Conservation (phyloP, 2,888 invertebrate species). For the Rhimphoctona megacephalus region DNA sequence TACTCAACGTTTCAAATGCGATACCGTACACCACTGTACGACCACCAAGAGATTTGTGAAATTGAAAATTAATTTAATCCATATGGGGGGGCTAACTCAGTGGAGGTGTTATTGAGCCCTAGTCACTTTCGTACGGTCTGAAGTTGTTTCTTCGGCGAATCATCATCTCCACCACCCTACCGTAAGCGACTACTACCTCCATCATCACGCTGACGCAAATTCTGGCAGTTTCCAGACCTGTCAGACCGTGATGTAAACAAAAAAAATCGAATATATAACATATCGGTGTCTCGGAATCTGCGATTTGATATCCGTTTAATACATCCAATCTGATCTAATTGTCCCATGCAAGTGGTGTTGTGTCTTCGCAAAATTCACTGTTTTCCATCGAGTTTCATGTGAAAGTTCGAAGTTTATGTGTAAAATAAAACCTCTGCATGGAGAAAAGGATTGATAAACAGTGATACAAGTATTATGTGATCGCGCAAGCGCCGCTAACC, state of each 20-base stretch:
- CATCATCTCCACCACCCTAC: too few species aligned
- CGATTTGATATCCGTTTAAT: neutral
- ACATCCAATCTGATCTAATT: neutral
- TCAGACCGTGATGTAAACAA: constrained; percentile 2
- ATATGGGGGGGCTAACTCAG: too few species aligned
- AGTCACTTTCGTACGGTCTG: too few species aligned
- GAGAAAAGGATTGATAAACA: constrained; percentile 34
- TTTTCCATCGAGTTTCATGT: neutral
- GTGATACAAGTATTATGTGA: neutral
- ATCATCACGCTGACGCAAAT: too few species aligned
- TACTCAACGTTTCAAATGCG: too few species aligned
- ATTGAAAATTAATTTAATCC: too few species aligned
- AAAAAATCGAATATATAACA: neutral
- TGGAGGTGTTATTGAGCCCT: too few species aligned
- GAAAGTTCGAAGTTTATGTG: neutral
- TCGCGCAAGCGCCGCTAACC: constrained; percentile 63
- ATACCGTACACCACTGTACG: too few species aligned
- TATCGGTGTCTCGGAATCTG: neutral
- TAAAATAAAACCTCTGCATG: neutral
- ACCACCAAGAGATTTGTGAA: too few species aligned
- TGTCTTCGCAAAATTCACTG: neutral
- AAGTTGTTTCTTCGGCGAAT: too few species aligned
- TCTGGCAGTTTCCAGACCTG: too few species aligned
- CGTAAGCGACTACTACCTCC: too few species aligned
- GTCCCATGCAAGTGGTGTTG: neutral